Conservation (phyloP, 1,140 invertebrate species). For the Zaprionus taronus region DNA sequence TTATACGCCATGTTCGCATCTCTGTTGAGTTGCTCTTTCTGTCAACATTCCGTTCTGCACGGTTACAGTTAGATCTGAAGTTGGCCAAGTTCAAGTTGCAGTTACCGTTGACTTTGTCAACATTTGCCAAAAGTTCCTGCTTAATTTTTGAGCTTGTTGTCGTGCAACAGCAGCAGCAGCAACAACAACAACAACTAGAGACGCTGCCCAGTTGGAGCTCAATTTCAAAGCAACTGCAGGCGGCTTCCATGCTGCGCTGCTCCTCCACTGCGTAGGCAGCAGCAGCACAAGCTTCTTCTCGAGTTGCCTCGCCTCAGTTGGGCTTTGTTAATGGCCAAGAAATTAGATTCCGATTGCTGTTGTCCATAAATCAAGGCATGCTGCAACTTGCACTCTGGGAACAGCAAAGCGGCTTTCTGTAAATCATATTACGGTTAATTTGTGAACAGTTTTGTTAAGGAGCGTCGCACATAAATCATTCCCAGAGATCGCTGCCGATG, state of each 20-base stretch:
- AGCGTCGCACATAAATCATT: slow-evolving; percentile 70
- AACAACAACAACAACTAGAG: slow-evolving; percentile 23
- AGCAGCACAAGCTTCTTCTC: slow-evolving; percentile 18
- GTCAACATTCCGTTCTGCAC: slow-evolving; percentile 41
- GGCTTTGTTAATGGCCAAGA: slow-evolving; percentile 79
- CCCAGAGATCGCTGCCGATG: slow-evolving; percentile 27
- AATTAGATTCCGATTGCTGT: slow-evolving; percentile 79
- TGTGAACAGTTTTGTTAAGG: slow-evolving; percentile 76
- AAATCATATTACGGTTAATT: slow-evolving; percentile 79
- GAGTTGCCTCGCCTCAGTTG: slow-evolving; percentile 18
- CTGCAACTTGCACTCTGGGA: slow-evolving; percentile 42
- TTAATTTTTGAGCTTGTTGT: slow-evolving; percentile 51
- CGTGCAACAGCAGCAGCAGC: slow-evolving; percentile 14
- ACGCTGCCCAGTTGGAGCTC: slow-evolving; percentile 37
- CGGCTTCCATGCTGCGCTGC: slow-evolving; percentile 37
- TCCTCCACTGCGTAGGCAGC: slow-evolving; percentile 45
- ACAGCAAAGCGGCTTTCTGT: slow-evolving; percentile 59
- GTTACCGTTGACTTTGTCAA: slow-evolving; percentile 76
- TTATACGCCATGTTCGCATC: slow-evolving; percentile 62
- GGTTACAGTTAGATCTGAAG: slow-evolving; percentile 62
- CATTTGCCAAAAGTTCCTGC: slow-evolving; percentile 61
- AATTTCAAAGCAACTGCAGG: slow-evolving; percentile 34
- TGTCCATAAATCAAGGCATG: slow-evolving; percentile 71
- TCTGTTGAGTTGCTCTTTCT: slow-evolving; percentile 15
- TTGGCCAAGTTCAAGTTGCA: slow-evolving; percentile 32